phyloP scores from a whole-genome alignment of 1,140 invertebrate species.

The Uloborus diversus region DNA sequence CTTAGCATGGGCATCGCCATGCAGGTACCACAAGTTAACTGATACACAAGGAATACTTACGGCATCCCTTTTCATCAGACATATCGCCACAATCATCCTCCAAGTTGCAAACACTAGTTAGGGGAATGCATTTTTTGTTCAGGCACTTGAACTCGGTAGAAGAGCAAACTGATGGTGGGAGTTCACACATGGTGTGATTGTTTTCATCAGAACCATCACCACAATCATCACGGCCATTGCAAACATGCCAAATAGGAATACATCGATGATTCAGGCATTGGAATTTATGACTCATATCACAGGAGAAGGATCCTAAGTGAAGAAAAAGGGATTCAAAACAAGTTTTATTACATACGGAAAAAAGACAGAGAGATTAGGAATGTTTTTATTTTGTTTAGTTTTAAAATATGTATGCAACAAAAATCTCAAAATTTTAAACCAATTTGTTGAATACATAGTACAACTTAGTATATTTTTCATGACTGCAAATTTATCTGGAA shows the following conservation, averaged over 20 bases:
- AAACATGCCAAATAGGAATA: slow-evolving; percentile 80
- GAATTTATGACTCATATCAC: slow-evolving; percentile 71
- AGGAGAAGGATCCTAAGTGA: slow-evolving; percentile 54
- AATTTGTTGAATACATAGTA: no score
- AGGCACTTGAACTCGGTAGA: slow-evolving; percentile 85
- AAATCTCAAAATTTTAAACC: no score
- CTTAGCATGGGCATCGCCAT: no score
- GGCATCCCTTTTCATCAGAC: slow-evolving; percentile 65
- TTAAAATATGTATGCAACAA: no score
- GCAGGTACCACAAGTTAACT: no score
- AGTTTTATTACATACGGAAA: no score
- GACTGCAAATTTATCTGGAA: no score
- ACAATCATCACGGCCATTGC: slow-evolving; percentile 88
- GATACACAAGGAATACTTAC: slow-evolving; percentile 77
- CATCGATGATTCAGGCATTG: slow-evolving; percentile 93
- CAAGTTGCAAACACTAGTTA: slow-evolving; percentile 82
- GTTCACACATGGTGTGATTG: slow-evolving; percentile 80
- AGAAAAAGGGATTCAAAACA: no score
- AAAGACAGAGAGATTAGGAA: no score
- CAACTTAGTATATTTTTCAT: no score
- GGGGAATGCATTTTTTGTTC: slow-evolving; percentile 88
- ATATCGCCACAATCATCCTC: slow-evolving; percentile 71
- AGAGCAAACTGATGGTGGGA: slow-evolving; percentile 83
- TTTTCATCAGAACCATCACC: slow-evolving; percentile 94
- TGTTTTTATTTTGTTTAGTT: no score